Evolutionary conservation across 1,140 invertebrate species (phyloP), one percentile per base, ranked within the genome.

Genomic region (Conus ventricosus): DNA sequence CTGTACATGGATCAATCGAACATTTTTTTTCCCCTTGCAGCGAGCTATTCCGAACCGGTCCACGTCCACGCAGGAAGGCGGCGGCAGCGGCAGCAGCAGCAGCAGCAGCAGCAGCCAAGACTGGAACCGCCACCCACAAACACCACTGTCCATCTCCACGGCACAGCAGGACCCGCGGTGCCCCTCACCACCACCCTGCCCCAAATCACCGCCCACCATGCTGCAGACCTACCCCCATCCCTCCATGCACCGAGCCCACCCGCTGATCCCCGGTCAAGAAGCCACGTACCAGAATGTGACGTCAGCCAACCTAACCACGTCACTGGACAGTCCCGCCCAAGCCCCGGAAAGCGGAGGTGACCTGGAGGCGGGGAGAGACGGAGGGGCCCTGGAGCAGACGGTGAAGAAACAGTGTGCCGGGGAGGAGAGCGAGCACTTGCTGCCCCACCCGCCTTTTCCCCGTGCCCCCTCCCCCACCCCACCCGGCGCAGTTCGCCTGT

Each of bases 1-100:
- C 39, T 39, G 3, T 39, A 1, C 0, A 39, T 39, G 39, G 3
- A 39, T 39, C 39, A 39, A 39, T 39, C 39, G 39, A 39, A 39
- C 39, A 39, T 39, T 39, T 39, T 39, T 39, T 39, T 39, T 39
- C 39, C 3, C 39, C 89, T 76, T 89, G 84, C 85, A 93, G 92
- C 87, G 92, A 93, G 88, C 90, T 92, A 25, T 92, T 93, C 90
- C 89, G 90, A 71, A 91, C 90, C 13, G 92, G 92, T 7, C 92
- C 92, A 17, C 85, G 92, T 51, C 91, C 91, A 51, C 60, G 91
- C 54, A 39, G 88, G 17, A 90, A 91, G 71, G 84, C 55, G 15
- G 88, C 83, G 25, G 87, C 87, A 51, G 57, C 39, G 23, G 67
- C 53, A 27, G 55, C 80, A 80, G 84, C 54, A 17, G 88, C 51